A percentile compares a stretch with the other conserved stretches of the same genome.
Conservation (phyloP, 2,797 vertebrate genomes). For the Cryptoprocta ferox region DNA sequence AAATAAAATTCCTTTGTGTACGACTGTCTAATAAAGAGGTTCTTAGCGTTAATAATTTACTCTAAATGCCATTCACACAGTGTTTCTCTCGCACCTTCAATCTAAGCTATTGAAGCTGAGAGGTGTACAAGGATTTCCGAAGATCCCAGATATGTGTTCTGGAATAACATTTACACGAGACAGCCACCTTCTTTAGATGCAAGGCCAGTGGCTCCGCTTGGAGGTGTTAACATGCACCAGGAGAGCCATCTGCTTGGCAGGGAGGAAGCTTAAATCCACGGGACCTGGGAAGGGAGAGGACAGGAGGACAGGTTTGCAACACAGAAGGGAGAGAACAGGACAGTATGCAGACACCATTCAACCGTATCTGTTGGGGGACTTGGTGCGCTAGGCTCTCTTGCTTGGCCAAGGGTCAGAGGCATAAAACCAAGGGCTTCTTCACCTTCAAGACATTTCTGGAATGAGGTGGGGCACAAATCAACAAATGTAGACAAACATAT, state of each 20-base stretch:
- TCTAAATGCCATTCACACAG: conserved; percentile 53
- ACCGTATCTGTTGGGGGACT: neutral
- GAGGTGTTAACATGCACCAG: neutral
- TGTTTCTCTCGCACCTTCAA: neutral
- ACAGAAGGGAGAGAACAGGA: neutral
- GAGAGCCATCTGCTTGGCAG: neutral
- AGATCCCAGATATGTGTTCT: conserved; percentile 66
- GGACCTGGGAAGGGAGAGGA: neutral
- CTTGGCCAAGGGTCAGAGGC: neutral
- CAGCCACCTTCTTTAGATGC: conserved; percentile 15
- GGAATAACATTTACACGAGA: conserved; percentile 66
- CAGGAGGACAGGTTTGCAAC: neutral
- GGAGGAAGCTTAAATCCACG: neutral
- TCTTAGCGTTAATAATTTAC: conserved; percentile 75
- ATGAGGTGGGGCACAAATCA: neutral
- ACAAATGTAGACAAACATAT: neutral
- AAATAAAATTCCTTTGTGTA: conserved; percentile 79
- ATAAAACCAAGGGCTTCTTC: neutral
- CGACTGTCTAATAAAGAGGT: conserved; percentile 67
- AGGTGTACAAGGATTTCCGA: conserved; percentile 16
- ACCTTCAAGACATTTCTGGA: neutral
- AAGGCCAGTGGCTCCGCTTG: neutral
- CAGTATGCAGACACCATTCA: accelerated
- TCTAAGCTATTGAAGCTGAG: neutral
- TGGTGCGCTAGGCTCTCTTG: neutral